Percentiles rank a stretch among this genome's conserved stretches.
Evolutionary conservation across 1,140 invertebrate species (phyloP).

Genomic region (Drosophila azteca): DNA sequence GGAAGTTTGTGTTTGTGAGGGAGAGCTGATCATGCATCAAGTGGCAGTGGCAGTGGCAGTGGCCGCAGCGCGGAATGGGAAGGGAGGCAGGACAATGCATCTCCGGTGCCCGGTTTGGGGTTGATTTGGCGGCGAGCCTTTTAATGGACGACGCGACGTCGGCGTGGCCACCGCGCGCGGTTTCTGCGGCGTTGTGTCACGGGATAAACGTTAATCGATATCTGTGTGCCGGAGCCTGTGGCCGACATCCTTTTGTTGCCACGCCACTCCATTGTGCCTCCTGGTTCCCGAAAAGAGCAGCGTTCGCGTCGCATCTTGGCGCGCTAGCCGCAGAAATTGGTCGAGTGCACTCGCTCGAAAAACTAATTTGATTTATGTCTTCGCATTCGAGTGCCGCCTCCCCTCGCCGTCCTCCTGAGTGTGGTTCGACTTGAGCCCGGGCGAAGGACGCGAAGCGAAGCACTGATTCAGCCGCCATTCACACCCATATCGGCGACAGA

Average conservation of each 20-base stretch:
- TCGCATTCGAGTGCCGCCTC: conserved; percentile 62
- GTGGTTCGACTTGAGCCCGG: conserved; percentile 7
- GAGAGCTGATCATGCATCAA: conserved; percentile 49
- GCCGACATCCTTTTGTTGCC: conserved; percentile 49
- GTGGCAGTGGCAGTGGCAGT: not conserved
- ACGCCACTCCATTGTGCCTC: conserved; percentile 14
- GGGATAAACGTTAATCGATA: conserved; percentile 72
- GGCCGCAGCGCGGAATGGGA: conserved; percentile 17
- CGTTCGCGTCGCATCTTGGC: conserved; percentile 51
- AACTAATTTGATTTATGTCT: conserved; percentile 82
- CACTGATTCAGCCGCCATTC: conserved; percentile 45
- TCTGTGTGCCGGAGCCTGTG: conserved; percentile 33
- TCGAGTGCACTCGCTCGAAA: conserved; percentile 78
- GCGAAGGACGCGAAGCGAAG: conserved; percentile 7
- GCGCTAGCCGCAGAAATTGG: conserved; percentile 67
- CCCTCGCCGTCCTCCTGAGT: conserved; percentile 5
- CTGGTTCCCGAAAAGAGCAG: conserved; percentile 48
- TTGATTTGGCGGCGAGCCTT: conserved; percentile 56
- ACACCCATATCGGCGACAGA: conserved; percentile 58
- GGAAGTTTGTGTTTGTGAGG: conserved; percentile 39
- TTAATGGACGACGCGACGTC: conserved; percentile 64
- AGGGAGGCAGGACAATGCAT: conserved; percentile 12
- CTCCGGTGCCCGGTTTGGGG: conserved; percentile 26
- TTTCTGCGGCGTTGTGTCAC: conserved; percentile 71
- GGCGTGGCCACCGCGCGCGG: conserved; percentile 49